A percentile compares a stretch with the other conserved stretches of the same genome.
These are phyloP conservation scores for Blastobasis lacticolella DNA, from an alignment of 2,888 invertebrate genomes.

Conservation along the genomic window DNA sequence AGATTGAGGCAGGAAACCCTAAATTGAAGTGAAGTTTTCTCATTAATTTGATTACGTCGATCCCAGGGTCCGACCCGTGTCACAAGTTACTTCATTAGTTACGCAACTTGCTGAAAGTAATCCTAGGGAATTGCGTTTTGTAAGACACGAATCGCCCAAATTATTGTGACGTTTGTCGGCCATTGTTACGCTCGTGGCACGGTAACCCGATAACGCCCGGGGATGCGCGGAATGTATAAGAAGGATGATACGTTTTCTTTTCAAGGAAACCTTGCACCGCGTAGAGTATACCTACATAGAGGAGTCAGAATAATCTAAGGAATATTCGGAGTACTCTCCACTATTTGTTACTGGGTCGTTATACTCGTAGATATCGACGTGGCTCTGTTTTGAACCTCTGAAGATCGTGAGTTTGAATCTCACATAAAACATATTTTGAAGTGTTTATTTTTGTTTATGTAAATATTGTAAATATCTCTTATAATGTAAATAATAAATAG, in stretches of 20 bases:
- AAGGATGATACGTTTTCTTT: neutral
- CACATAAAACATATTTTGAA: too few species aligned
- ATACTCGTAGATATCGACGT: too few species aligned
- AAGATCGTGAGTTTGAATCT: too few species aligned
- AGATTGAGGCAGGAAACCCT: conserved; percentile 67
- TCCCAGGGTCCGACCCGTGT: conserved; percentile 69
- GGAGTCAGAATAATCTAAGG: neutral
- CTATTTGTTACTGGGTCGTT: too few species aligned
- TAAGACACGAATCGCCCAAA: conserved; percentile 60
- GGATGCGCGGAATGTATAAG: neutral
- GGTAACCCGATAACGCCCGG: neutral
- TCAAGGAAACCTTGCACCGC: neutral
- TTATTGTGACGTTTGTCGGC: conserved; percentile 38
- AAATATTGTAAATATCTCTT: too few species aligned
- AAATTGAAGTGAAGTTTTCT: conserved; percentile 73
- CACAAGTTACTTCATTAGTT: conserved; percentile 74
- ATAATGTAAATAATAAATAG: too few species aligned
- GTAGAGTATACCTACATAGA: neutral
- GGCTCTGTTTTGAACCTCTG: too few species aligned
- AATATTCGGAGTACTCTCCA: neutral
- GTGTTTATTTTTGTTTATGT: too few species aligned
- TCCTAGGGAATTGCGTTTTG: conserved; percentile 63
- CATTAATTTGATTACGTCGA: conserved; percentile 74
- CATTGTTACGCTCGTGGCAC: conserved; percentile 7
- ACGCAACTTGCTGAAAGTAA: conserved; percentile 69